A percentile compares a stretch with the other conserved stretches of the same genome.
These are phyloP conservation scores for Cuniculus paca DNA, from an alignment of 2,797 vertebrate species.

Conservation along the genomic window DNA sequence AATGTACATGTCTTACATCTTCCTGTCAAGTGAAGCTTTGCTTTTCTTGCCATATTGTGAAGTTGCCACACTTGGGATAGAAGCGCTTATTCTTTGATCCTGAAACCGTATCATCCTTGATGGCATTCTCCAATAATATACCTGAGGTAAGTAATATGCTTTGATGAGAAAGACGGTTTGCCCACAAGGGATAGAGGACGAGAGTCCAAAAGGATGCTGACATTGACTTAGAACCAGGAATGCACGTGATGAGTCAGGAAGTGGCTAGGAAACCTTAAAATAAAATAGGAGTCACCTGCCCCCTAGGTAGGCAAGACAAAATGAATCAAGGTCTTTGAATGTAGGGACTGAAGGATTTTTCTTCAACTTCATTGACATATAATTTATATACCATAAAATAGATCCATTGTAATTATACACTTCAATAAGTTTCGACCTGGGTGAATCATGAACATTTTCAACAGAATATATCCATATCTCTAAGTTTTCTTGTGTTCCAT, in stretches of 20 bases:
- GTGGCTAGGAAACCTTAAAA: not conserved
- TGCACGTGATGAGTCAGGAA: not conserved
- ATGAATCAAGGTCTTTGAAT: not conserved
- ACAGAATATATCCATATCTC: not conserved
- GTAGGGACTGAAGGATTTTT: not conserved
- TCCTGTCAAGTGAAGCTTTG: not conserved
- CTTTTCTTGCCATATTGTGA: not conserved
- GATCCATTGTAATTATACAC: not conserved
- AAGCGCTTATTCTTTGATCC: not conserved
- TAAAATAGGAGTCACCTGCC: not conserved
- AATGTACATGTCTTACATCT: not conserved
- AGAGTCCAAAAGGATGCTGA: not conserved
- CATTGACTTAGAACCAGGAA: constrained; percentile 25
- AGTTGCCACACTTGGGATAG: not conserved
- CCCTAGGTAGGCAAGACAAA: not conserved
- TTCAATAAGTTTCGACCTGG: not conserved
- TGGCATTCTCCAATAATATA: not conserved
- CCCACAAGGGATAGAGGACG: not conserved
- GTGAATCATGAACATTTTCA: not conserved
- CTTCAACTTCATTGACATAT: not conserved
- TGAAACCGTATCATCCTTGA: not conserved
- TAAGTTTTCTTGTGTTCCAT: not conserved
- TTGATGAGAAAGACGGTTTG: not conserved
- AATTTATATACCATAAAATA: not conserved
- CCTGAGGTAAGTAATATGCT: not conserved